Base-by-base conservation (phyloP, 2,888 invertebrate genomes). In the Hemistola chrysoprasaria region DNA sequence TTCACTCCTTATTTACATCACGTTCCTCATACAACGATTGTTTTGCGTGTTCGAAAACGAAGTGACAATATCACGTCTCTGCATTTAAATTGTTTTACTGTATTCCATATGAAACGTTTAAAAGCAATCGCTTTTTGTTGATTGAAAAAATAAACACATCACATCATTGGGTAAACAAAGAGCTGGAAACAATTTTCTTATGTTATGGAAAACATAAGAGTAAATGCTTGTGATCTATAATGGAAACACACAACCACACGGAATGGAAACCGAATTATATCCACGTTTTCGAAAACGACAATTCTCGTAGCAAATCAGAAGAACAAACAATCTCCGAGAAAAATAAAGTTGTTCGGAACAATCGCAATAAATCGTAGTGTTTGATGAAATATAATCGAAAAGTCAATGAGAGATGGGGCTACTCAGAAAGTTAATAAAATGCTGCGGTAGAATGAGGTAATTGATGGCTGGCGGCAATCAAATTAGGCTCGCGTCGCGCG, bases 401-500 rank as follows among this genome's bases (percentile, higher is more conserved):
- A 65, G 65, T 68, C 57, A 54, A 59, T 53, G 50, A 33, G 5
- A 6, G 30, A 22, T 21, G 16, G 28, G 24, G 5, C 20, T 37
- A 41, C 35, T 36, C 27, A 30, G 24, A 16, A 27, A 63, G 73
- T 81, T 77, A 83, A 80, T 79, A 82, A 82, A 81, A 82, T 75
- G 71, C 70, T 64, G 71, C 65, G 74, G 74, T 67, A 71, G 73
- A 71, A 65, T 62, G 65, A 70, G 79, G 80, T 83, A 84, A 85
- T 82, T 83, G 81, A 84, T 80, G 81, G 81, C 73, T 71, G 74
- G 72, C 70, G 73, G 79, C 83, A 85, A 84, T 86, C 84, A 85
- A 86, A 87, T 87, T 85, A 85, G 78, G 77, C 73, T 72, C 73
- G 75, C 78, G 79, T 79, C 82, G 77, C 74, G 77, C 71, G 78